Conservation (phyloP, 2,113 vertebrate genomes). For the Hippopotamus amphibius region DNA sequence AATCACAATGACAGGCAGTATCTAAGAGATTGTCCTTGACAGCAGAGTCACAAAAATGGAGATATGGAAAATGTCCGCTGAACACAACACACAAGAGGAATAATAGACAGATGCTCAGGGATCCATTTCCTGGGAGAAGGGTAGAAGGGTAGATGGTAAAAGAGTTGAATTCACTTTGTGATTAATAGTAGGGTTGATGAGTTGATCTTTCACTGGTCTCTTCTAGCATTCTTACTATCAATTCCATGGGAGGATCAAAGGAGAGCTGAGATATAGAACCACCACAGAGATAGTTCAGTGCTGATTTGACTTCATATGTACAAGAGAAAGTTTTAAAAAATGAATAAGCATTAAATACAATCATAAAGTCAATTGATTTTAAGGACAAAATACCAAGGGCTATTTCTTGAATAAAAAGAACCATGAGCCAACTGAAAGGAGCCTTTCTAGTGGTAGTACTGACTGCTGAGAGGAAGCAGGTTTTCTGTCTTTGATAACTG, state of each 20-base stretch:
- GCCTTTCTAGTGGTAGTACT: neutral
- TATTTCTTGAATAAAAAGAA: slow-evolving; percentile 10
- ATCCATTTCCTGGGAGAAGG: slow-evolving; percentile 8
- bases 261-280: neutral
- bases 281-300: neutral
- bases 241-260: neutral
- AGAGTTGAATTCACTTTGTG: slow-evolving; percentile 30
- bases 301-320: neutral
- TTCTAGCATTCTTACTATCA: neutral
- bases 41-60: slow-evolving; percentile 55
- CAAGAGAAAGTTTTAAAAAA: neutral
- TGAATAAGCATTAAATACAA: slow-evolving; percentile 34
- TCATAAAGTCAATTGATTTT: slow-evolving; percentile 52
- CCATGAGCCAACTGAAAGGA: neutral
- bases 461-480: neutral
- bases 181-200: slow-evolving; percentile 39
- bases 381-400: slow-evolving; percentile 48
- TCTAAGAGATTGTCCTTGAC: slow-evolving; percentile 59
- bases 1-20: slow-evolving; percentile 66
- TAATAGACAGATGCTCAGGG: neutral
- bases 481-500: neutral
- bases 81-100: slow-evolving; percentile 63
- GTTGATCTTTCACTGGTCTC: neutral
- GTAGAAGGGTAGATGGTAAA: slow-evolving; percentile 31
- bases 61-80: slow-evolving; percentile 16